Evolutionary conservation across 1,140 invertebrate genomes (phyloP).

Genomic region (Drosophila repleta): DNA sequence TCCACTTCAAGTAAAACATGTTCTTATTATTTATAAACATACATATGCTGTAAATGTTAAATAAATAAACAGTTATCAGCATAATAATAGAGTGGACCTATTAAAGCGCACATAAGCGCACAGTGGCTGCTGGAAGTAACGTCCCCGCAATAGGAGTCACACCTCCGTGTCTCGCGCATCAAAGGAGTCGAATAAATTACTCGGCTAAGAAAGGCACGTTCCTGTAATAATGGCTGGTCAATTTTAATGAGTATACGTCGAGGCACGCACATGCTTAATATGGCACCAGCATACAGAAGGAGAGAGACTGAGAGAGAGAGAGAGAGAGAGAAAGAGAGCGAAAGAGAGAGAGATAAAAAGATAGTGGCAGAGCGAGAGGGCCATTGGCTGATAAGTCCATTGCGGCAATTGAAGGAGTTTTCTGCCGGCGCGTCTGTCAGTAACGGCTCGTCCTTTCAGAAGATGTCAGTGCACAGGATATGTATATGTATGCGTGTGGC

Average conservation of each 20-base stretch:
- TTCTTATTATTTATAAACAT: not conserved
- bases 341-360: too few relatives aligned
- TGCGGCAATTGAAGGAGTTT: conserved; percentile 54
- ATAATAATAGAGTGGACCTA: conserved; percentile 35
- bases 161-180: conserved; percentile 14
- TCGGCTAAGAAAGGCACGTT: conserved; percentile 61
- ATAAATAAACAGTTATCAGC: conserved; percentile 52
- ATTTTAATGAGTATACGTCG: conserved; percentile 76
- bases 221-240: conserved; percentile 72
- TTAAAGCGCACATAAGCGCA: conserved; percentile 34
- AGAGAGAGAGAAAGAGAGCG: too few relatives aligned
- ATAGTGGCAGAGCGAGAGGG: too few relatives aligned
- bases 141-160: not conserved
- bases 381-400: conserved; percentile 40
- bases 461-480: conserved; percentile 13
- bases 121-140: conserved; percentile 1
- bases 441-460: conserved; percentile 32
- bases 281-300: not conserved
- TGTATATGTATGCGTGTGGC: not conserved
- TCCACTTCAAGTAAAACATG: too few relatives aligned
- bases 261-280: conserved; percentile 43
- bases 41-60: conserved; percentile 57
- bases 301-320: not conserved
- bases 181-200: conserved; percentile 58
- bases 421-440: conserved; percentile 39